These are phyloP conservation scores for Rhingia rostrata DNA, from an alignment of 2,888 invertebrate species.

Conservation along the genomic window DNA sequence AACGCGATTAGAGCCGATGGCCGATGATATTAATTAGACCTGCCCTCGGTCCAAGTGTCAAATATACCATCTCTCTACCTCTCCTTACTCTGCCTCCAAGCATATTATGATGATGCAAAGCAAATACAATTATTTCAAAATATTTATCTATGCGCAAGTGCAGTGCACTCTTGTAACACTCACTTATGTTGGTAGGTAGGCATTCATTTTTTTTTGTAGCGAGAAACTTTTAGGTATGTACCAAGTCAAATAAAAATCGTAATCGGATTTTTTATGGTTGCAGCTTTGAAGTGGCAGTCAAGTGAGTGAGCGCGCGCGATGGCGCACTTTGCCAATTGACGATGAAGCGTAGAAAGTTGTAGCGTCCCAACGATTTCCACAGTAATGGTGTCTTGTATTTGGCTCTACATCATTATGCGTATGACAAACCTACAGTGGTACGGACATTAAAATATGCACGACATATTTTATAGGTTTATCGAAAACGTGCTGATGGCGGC, in stretches of 20 bases:
- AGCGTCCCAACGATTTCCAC: constrained; percentile 30
- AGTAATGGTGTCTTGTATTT: constrained; percentile 20
- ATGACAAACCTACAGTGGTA: constrained; percentile 11
- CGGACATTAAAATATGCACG: constrained; percentile 23
- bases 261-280: constrained; percentile 31
- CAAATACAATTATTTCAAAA: not conserved
- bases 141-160: not conserved
- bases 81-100: not conserved
- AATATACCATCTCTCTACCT: not conserved
- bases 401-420: constrained; percentile 5
- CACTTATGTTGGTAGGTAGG: constrained; percentile 12
- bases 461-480: constrained; percentile 17
- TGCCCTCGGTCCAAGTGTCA: not conserved
- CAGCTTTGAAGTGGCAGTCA: constrained; percentile 8
- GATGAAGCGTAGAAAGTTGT: constrained; percentile 58
- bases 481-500: constrained; percentile 6
- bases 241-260: constrained; percentile 24
- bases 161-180: constrained; percentile 22
- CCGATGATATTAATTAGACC: constrained; percentile 28
- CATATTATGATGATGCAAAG: constrained; percentile 14
- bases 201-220: not conserved
- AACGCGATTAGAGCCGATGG: constrained; percentile 16
- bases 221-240: constrained; percentile 26
- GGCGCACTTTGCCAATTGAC: constrained; percentile 40
- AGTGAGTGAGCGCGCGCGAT: constrained; percentile 4